Conservation (phyloP, 2,797 vertebrate genomes). For the Rachycentron canadum region DNA sequence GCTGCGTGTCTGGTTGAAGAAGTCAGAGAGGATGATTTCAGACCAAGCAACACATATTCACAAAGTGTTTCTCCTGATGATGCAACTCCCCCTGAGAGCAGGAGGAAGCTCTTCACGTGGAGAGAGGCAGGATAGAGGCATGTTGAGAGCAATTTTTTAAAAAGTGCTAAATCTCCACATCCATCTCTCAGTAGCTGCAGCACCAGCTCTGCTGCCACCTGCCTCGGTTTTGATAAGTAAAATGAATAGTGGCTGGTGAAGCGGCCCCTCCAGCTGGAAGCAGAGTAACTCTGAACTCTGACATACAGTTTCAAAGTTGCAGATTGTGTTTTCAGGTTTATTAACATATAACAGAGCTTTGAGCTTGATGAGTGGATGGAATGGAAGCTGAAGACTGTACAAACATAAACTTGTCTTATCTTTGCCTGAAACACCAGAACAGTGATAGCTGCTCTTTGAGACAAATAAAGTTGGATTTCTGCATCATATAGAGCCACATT, state of each 20-base stretch:
- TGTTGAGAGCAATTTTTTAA: not conserved
- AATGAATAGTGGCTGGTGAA: not conserved
- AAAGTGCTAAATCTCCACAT: not conserved
- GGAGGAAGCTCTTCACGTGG: constrained; percentile 8
- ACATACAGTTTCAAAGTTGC: too few relatives aligned
- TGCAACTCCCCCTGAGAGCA: not conserved
- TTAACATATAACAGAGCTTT: not conserved
- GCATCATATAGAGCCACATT: too few relatives aligned
- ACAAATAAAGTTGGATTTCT: too few relatives aligned
- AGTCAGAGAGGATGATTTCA: constrained; percentile 25
- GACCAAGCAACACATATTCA: not conserved
- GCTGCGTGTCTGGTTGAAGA: constrained; percentile 4
- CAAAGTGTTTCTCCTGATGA: constrained; percentile 27
- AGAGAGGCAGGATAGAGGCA: not conserved
- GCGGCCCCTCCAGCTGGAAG: not conserved
- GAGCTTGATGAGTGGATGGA: not conserved
- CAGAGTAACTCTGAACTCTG: not conserved
- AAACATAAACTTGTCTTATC: not conserved
- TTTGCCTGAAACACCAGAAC: not conserved
- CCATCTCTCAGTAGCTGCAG: not conserved
- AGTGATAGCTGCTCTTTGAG: not conserved
- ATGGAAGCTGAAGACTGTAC: not conserved
- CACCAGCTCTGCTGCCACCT: not conserved
- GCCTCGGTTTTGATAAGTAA: not conserved
- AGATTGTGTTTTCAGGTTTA: not conserved